phyloP scores from a whole-genome alignment of 2,113 vertebrate species.

The Eulemur macaco region DNA sequence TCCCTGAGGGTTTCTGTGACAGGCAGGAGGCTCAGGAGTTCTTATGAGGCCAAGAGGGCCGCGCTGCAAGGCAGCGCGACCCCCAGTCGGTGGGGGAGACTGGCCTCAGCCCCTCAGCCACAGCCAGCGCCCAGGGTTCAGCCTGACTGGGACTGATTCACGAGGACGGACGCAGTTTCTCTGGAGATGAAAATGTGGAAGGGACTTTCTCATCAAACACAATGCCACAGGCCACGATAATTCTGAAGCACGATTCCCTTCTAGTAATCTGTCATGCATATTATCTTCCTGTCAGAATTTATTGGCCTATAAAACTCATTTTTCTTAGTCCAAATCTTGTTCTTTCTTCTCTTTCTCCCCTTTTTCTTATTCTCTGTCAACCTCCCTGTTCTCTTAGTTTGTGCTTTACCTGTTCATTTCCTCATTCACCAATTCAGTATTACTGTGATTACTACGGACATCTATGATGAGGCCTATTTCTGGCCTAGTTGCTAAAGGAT shows the following conservation, averaged over 20 bases:
- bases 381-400: background rate
- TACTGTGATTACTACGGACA: background rate
- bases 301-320: background rate
- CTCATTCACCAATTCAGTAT: background rate
- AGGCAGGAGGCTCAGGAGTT: background rate
- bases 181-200: background rate
- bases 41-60: background rate
- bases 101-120: background rate
- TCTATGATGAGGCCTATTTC: background rate
- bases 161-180: background rate
- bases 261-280: background rate
- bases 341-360: background rate
- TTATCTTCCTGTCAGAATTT: slow-evolving; percentile 11
- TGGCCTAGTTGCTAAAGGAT: background rate
- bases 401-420: background rate
- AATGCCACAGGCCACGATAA: background rate
- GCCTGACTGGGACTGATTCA: background rate
- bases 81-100: background rate
- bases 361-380: background rate
- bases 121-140: background rate
- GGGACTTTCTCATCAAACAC: background rate
- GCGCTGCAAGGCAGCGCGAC: fast-evolving
- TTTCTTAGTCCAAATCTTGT: background rate
- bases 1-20: background rate
- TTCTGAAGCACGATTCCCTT: background rate